These are phyloP conservation scores for Tetanocera ferruginea DNA, from an alignment of 2,888 invertebrate genomes.

Conservation along the genomic window DNA sequence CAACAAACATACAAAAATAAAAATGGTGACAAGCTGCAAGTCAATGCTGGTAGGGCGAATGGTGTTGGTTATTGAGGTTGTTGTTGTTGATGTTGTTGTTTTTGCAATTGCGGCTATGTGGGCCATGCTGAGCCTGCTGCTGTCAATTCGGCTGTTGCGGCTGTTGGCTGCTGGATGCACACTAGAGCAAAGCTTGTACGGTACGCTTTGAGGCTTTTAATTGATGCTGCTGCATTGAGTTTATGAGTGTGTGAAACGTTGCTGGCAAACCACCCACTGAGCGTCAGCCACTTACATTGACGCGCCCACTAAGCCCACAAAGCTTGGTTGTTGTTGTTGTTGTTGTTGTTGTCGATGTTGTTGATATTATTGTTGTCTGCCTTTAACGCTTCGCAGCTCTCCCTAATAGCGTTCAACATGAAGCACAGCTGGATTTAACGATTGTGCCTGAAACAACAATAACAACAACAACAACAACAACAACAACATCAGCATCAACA, in stretches of 20 bases:
- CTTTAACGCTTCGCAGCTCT: neutral
- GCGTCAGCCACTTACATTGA: no score
- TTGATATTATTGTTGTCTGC: conserved; percentile 1
- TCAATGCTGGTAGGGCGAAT: neutral
- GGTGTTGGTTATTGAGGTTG: neutral
- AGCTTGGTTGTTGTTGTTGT: neutral
- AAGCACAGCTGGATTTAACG: conserved; percentile 18
- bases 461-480: neutral
- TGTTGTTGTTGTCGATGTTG: neutral
- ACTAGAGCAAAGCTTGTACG: neutral
- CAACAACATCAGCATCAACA: conserved; percentile 4
- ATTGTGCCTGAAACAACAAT: neutral
- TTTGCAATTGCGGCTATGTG: neutral
- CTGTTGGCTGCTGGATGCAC: neutral
- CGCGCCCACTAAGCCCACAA: no score
- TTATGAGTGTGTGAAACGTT: conserved; percentile 12
- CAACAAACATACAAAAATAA: neutral
- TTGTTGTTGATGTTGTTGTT: no score
- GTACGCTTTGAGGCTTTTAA: conserved; percentile 8
- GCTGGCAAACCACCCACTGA: neutral
- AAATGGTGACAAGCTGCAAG: neutral
- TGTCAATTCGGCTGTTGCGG: neutral
- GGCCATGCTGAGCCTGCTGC: neutral
- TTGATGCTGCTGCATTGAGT: conserved; percentile 28
- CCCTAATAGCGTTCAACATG: conserved; percentile 14